A percentile compares a stretch with the other conserved stretches of the same genome.
These are phyloP conservation scores for Rhabdornis inornatus DNA, from an alignment of 2,113 vertebrate genomes.

Conservation along the genomic window DNA sequence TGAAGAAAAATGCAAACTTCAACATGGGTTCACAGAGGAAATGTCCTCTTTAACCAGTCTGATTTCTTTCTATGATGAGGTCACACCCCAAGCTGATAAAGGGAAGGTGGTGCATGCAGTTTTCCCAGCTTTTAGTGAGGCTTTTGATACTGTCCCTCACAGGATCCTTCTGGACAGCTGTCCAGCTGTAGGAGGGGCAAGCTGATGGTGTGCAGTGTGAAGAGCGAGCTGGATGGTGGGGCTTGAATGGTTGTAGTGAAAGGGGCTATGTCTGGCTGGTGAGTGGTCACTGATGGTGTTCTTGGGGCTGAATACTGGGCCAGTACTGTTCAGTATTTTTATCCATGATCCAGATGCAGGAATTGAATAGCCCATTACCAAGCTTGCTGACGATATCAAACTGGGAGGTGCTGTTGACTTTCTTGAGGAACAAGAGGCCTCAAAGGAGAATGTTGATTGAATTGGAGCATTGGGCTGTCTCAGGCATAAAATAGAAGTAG, in stretches of 20 bases:
- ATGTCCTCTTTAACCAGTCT: neutral
- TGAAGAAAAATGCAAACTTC: neutral
- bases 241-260: neutral
- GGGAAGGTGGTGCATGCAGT: neutral
- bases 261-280: neutral
- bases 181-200: accelerated
- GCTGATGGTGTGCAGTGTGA: neutral
- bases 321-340: neutral
- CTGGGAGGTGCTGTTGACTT: neutral
- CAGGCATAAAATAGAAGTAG: neutral
- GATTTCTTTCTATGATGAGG: neutral
- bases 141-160: neutral
- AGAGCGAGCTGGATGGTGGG: accelerated
- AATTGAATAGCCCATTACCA: neutral
- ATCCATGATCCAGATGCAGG: neutral
- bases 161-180: neutral
- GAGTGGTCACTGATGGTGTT: neutral
- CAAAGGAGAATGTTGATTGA: neutral
- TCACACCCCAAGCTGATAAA: neutral
- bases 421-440: neutral
- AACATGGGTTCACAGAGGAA: neutral
- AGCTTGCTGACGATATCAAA: neutral
- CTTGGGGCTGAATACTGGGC: neutral
- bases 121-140: neutral
- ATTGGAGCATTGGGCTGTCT: neutral